Base-by-base conservation (phyloP, 1,140 invertebrate species). In the Apis florea region DNA sequence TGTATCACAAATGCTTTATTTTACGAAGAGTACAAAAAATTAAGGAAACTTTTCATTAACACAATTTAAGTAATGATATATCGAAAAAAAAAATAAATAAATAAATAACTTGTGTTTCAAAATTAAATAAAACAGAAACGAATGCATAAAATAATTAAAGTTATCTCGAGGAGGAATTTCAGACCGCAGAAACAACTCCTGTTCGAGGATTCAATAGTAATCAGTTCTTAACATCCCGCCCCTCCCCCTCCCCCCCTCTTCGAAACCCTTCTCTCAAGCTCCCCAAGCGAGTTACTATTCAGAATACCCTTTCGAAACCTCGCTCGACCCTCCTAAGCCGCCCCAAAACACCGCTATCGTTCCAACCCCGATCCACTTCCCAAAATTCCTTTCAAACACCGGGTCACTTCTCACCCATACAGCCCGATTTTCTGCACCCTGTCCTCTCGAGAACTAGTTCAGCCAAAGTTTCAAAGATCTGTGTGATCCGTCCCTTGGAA, bases 361-460 rank as follows among this genome's bases (percentile, higher is more conserved):
- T 17, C 47, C 66, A 49, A 47, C 24, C 47, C 26, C 53, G 51
- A 56, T 71, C 69, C 53, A 71, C 69, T 71, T 71, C 26, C 69
- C 24, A 21, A 56, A 71, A 54, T 71, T 54, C 24, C 69, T 71
- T 71, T 56, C 51, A 71, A 31, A 31, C 51, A 54, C 26, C 24
- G 53, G 51, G 69, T 71, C 51, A 54, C 69, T 26, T 51, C 24
- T 71, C 69, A 56, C 69, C 51, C 24, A 21, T 64, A 19, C 8
- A 64, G 31, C 63, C n/a, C 64, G 40, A 67, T 67, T 67, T 11
- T n/a, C 19, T 13, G 64, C 64, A 40, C 31, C 19, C n/a, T 47
- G 47, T 68, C 66, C 66, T 68, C 66, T 68, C 66, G 47, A 68
- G n/a, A 49, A 49, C 66, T 49, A 68, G 40, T 68, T 68, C 66